Base-by-base conservation (phyloP, 2,113 vertebrate genomes). In the Ceratotherium simum region DNA sequence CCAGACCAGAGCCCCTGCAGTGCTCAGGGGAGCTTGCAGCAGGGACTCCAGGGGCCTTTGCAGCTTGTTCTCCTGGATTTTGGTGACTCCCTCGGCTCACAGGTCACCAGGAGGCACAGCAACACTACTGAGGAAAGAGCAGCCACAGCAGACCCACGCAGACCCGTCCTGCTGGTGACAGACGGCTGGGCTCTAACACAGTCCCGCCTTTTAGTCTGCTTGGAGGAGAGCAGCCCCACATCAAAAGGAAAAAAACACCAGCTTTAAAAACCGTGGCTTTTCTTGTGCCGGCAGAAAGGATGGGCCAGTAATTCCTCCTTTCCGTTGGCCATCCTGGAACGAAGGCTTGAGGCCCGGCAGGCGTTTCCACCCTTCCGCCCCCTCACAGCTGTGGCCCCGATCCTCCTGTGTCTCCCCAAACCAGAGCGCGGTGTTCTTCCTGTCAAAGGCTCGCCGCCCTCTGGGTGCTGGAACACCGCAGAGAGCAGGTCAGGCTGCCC, bases 301-400 rank as follows among this genome's bases (percentile, higher is more conserved):
- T 12, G 67, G 60, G 27, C 51, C 3, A 0, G 3, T 39, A 17
- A 42, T 25, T 48, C 56, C 64, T 29, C 33, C 80, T 56, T 60
- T 46, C 90, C 62, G 21, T 21, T 62, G 64, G 81, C 62, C 29
- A 13, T 8, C 7, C 39, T 67, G 83, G 79, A 62, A 54, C 1
- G 29, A 51, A 82, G 81, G 89, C 76, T 2, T 48, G 87, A 31
- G 29, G 86, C 72, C 39, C 67, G 23, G 12, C 1, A 18, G 73
- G 48, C 39, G 13, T 14, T 56, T 20, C 18, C 72, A 21, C 11
- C 78, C 4, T 65, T 51, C 48, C 0, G 1, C 54, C 42, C 42
- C 29, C 79, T 0, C 73, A 42, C 13, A 1, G 1, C 0, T 46
- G 16, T 3, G 58, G 79, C 2, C 1, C 42, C 0, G 3, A 33